These are phyloP conservation scores for Neocrepidodera transversa DNA, from an alignment of 2,888 invertebrate genomes.

Conservation along the genomic window DNA sequence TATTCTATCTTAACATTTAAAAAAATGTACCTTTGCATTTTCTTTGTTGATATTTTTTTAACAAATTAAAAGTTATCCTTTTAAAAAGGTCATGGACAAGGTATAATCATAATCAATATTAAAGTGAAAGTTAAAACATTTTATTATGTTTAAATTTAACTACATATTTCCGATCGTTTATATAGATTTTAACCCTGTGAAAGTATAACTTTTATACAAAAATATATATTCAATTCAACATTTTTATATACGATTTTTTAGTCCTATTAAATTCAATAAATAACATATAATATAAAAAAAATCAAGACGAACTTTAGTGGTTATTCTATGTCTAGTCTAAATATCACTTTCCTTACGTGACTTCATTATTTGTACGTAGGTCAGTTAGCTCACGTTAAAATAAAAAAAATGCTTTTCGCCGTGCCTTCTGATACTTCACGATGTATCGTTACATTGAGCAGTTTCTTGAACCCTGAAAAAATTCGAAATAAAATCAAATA, in stretches of 20 bases:
- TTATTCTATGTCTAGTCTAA: too few relatives aligned
- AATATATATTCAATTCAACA: background rate
- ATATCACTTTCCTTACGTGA: too few relatives aligned
- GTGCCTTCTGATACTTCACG: background rate
- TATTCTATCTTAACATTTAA: too few relatives aligned
- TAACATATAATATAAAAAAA: too few relatives aligned
- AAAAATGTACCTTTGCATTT: background rate
- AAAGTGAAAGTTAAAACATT: constrained; percentile 16
- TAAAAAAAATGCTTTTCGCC: background rate
- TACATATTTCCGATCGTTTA: background rate
- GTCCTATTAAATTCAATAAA: too few relatives aligned
- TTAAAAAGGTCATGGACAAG: constrained; percentile 16
- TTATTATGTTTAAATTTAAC: background rate
- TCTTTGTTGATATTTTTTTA: background rate
- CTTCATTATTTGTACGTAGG: too few relatives aligned
- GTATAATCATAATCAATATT: background rate
- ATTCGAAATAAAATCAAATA: background rate
- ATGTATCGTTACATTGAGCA: background rate
- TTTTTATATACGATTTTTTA: too few relatives aligned
- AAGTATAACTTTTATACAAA: too few relatives aligned
- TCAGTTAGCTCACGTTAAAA: background rate
- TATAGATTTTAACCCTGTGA: too few relatives aligned
- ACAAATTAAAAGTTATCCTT: background rate
- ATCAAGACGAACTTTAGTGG: too few relatives aligned
- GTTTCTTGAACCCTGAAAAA: background rate